Evolutionary conservation across 1,140 invertebrate species (phyloP).

Genomic region (Bombus sibiricus): DNA sequence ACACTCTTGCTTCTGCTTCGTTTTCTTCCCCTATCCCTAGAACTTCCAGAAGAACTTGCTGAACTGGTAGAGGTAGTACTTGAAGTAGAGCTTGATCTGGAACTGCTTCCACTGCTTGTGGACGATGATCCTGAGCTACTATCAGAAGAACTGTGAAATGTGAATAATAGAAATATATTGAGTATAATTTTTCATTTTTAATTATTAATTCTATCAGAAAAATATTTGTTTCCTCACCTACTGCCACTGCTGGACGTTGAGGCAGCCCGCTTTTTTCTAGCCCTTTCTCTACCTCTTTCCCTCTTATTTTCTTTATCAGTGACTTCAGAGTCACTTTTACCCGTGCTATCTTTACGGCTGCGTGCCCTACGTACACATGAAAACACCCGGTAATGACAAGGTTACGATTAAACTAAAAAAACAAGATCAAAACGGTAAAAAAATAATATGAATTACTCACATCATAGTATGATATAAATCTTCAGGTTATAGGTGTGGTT

Average conservation of each 20-base stretch:
- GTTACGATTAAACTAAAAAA: background rate
- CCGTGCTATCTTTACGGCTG: conserved; percentile 84
- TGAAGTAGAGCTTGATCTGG: conserved; percentile 88
- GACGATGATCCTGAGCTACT: conserved; percentile 87
- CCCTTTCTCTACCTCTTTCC: conserved; percentile 84
- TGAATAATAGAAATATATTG: conserved; percentile 9
- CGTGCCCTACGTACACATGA: conserved; percentile 82
- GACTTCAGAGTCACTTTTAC: conserved; percentile 83
- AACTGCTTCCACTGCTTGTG: conserved; percentile 84
- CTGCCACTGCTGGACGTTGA: conserved; percentile 90
- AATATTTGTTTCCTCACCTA: conserved; percentile 83
- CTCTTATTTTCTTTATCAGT: conserved; percentile 89
- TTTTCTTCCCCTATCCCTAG: conserved; percentile 80
- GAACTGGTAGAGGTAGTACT: conserved; percentile 87
- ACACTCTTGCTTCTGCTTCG: conserved; percentile 81
- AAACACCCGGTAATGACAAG: conserved; percentile 29
- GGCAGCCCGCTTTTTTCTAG: conserved; percentile 87
- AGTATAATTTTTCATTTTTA: background rate
- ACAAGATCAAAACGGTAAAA: background rate
- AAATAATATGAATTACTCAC: conserved; percentile 41
- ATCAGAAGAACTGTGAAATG: conserved; percentile 86
- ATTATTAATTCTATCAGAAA: background rate
- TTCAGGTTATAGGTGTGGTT: background rate
- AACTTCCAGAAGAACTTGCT: conserved; percentile 86
- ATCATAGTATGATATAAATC: conserved; percentile 16